phyloP scores from a whole-genome alignment of 1,140 invertebrate genomes.

The Lordiphosa collinella region DNA sequence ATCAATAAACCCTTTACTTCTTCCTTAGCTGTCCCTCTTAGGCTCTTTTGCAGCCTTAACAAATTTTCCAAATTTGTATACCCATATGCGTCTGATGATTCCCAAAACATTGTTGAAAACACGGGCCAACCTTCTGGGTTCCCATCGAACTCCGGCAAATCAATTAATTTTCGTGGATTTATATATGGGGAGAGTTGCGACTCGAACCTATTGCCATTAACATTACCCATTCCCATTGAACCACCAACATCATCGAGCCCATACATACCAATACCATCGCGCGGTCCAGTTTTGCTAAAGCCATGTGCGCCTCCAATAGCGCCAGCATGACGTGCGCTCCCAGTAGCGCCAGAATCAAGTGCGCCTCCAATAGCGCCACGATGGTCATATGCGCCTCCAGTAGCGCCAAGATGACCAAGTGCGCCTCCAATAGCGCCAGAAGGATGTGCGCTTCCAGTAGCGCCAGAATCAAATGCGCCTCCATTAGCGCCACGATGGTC shows the following conservation, averaged over 20 bases:
- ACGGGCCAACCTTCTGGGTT: constrained; percentile 4
- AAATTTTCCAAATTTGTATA: constrained; percentile 5
- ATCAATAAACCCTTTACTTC: not conserved
- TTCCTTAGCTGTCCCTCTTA: not conserved
- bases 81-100: not conserved
- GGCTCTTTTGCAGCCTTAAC: constrained; percentile 1
- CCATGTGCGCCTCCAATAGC: not conserved
- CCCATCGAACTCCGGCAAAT: not conserved
- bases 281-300: not conserved
- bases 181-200: not conserved
- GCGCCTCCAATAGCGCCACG: not conserved
- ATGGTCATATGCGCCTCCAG: not conserved
- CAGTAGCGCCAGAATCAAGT: not conserved
- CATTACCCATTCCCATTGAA: not conserved
- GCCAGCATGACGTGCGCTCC: not conserved
- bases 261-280: not conserved
- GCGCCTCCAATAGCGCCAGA: not conserved
- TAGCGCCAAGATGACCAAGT: not conserved
- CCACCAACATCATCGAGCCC: not conserved
- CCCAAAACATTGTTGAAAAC: constrained; percentile 4
- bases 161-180: not conserved
- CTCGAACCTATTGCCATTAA: not conserved
- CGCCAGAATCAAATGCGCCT: not conserved
- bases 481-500: not conserved
- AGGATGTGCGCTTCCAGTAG: not conserved